These are phyloP conservation scores for Drosophila arawakana DNA, from an alignment of 1,140 invertebrate genomes.

Conservation along the genomic window DNA sequence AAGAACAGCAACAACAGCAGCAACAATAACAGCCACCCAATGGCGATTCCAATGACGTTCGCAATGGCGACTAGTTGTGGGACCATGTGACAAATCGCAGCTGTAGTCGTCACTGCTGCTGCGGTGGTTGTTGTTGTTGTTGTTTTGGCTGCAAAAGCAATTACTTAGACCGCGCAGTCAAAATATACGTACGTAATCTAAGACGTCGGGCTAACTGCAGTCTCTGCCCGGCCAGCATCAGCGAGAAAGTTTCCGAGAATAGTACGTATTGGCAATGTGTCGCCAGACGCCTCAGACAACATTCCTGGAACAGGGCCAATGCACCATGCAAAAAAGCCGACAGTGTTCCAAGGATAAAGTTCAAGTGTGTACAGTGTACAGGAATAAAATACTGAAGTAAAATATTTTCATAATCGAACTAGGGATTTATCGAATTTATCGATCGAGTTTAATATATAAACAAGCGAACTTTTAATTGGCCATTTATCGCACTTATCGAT, in stretches of 20 bases:
- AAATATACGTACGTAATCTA: conserved; percentile 62
- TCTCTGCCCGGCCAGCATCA: conserved; percentile 21
- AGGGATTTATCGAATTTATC: no score
- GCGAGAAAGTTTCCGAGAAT: conserved; percentile 60
- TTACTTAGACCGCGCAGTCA: conserved; percentile 59
- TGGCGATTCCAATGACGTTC: conserved; percentile 40
- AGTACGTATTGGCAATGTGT: conserved; percentile 20
- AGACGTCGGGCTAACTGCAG: conserved; percentile 28
- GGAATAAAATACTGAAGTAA: no score
- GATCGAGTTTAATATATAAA: no score
- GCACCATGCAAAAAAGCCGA: conserved; percentile 13
- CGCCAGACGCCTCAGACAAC: conserved; percentile 55
- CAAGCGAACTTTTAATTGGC: no score
- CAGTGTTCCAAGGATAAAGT: conserved; percentile 28
- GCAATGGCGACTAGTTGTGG: conserved; percentile 37
- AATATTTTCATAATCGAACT: no score
- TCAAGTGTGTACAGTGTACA: background rate
- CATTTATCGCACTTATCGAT: no score
- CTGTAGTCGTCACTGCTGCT: conserved; percentile 44
- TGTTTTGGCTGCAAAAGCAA: conserved; percentile 57
- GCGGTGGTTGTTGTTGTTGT: conserved; percentile 43
- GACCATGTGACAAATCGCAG: conserved; percentile 66
- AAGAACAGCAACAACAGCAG: conserved; percentile 24
- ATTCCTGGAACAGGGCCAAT: conserved; percentile 64
- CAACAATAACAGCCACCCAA: conserved; percentile 23